Conservation (phyloP, 2,888 invertebrate species). For the Troilus luridus region DNA sequence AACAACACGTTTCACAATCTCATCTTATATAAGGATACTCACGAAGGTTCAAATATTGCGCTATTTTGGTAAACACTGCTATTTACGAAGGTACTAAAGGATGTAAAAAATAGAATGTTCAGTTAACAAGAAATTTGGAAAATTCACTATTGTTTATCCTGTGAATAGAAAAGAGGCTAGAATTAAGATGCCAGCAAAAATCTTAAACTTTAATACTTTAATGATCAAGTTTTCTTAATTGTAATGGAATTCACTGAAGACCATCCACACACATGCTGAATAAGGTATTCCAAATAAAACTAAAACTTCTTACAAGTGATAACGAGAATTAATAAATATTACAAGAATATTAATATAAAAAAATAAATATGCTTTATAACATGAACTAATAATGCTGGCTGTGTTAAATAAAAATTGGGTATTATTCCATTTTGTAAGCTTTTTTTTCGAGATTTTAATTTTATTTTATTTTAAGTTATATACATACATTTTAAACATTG, state of each 20-base stretch:
- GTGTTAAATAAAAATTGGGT: too few relatives aligned
- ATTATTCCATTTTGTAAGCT: too few relatives aligned
- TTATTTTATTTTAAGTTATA: too few relatives aligned
- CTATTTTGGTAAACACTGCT: neutral
- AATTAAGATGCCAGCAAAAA: neutral
- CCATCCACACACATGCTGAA: neutral
- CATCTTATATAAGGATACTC: constrained; percentile 16
- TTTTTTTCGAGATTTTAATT: too few relatives aligned
- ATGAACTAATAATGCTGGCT: too few relatives aligned
- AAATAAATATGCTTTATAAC: too few relatives aligned
- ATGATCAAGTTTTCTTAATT: neutral
- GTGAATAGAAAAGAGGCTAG: neutral
- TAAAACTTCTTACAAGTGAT: too few relatives aligned
- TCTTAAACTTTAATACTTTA: neutral
- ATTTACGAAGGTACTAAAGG: neutral
- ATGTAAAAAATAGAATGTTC: neutral
- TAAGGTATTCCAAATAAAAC: too few relatives aligned
- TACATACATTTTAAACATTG: too few relatives aligned
- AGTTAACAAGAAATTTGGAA: neutral
- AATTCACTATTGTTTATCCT: neutral
- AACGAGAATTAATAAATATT: too few relatives aligned
- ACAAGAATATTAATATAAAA: too few relatives aligned
- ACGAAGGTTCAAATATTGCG: neutral
- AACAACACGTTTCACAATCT: neutral
- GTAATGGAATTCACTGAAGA: neutral